Percentiles rank a stretch among this genome's conserved stretches.
Evolutionary conservation across 1,140 invertebrate genomes (phyloP).

Genomic region (Anthonomus grandis): DNA sequence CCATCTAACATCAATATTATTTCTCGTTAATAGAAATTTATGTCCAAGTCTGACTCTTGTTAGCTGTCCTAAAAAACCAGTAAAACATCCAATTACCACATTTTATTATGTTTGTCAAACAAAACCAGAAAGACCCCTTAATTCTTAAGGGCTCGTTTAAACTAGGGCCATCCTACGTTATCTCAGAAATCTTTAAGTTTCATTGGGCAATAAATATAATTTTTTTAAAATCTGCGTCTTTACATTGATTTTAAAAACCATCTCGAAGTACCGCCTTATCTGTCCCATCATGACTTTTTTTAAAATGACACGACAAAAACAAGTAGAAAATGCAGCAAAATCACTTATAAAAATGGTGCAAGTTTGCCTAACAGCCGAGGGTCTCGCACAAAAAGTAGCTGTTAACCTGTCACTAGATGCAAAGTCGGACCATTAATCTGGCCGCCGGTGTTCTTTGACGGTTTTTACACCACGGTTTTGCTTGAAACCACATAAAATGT

Average conservation of each 20-base stretch:
- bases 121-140: slow-evolving; percentile 5
- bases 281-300: too few relatives aligned
- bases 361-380: neutral
- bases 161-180: neutral
- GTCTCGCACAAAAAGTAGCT: slow-evolving; percentile 4
- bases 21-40: slow-evolving; percentile 24
- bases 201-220: slow-evolving; percentile 2
- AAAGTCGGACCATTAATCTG: neutral
- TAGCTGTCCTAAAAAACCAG: slow-evolving; percentile 5
- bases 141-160: slow-evolving; percentile 4
- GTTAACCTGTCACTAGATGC: slow-evolving; percentile 4
- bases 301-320: too few relatives aligned
- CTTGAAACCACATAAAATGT: neutral
- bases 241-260: too few relatives aligned
- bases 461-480: slow-evolving; percentile 1
- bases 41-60: slow-evolving; percentile 12
- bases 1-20: slow-evolving; percentile 18
- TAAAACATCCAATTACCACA: slow-evolving; percentile 27
- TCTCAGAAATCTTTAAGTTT: neutral
- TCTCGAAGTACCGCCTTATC: too few relatives aligned
- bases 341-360: slow-evolving; percentile 1
- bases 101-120: slow-evolving; percentile 21
- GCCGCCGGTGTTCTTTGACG: neutral
- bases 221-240: too few relatives aligned
- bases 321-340: neutral